Conservation (phyloP, 1,140 invertebrate genomes). For the Ceratosolen solmsi region DNA sequence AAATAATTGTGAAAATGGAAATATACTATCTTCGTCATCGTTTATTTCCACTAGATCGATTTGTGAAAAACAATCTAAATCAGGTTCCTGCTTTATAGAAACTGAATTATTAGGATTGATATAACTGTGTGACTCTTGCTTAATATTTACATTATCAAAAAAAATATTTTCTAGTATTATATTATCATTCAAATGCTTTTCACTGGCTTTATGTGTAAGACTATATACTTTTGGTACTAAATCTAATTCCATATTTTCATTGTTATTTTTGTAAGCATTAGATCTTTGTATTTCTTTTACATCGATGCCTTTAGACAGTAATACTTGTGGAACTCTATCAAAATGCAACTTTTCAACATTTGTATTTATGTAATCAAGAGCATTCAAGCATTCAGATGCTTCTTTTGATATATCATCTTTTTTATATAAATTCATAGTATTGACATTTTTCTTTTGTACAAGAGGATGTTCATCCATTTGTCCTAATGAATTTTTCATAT, state of each 20-base stretch:
- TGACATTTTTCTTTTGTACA: background rate
- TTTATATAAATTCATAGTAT: background rate
- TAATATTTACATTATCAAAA: background rate
- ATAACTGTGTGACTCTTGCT: background rate
- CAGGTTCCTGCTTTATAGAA: background rate
- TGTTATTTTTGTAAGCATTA: background rate
- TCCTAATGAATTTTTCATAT: background rate
- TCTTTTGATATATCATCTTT: background rate
- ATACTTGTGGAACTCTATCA: background rate
- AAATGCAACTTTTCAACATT: background rate
- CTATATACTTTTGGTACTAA: background rate
- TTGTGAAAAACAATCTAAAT: slow-evolving; percentile 51
- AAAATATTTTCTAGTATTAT: background rate
- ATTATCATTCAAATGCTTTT: background rate
- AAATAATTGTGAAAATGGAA: slow-evolving; percentile 61
- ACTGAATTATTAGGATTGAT: background rate
- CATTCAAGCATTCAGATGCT: background rate
- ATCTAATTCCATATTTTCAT: slow-evolving; percentile 29
- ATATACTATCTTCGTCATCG: slow-evolving; percentile 58
- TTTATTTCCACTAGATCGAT: slow-evolving; percentile 57
- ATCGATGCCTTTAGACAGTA: slow-evolving; percentile 20
- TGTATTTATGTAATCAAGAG: background rate
- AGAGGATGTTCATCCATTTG: background rate
- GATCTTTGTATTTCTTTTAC: background rate
- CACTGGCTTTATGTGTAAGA: background rate